Evolutionary conservation across 2,113 vertebrate species (phyloP), one percentile per base, ranked within the genome.

Genomic region (Zapornia atra): DNA sequence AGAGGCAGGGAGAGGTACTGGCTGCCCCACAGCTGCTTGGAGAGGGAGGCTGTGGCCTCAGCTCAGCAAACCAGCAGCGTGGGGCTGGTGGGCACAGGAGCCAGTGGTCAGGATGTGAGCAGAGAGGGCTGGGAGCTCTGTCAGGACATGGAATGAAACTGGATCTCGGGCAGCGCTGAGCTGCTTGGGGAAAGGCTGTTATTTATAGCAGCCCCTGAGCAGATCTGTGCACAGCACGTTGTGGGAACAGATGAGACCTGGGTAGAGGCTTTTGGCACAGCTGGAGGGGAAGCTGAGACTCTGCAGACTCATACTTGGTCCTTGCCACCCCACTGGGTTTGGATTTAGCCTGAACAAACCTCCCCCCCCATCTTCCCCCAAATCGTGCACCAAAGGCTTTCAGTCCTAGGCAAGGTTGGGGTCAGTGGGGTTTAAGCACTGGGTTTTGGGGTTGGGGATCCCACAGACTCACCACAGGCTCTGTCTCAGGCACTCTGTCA

Each of bases 391-490:
- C 15, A 2, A 0, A 51, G 46, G 17, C 51, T 75, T 59, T 65
- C 61, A 21, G 22, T 31, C 18, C 36, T 8, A 19, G 28, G 73
- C 21, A 70, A 75, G 11, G 40, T 34, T 38, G 38, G 15, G 31
- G 22, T 28, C 6, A 90, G 31, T 24, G 21, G 25, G 0, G 11
- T 31, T 53, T 12, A n/a, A 24, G 34, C 1, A 4, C 9, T 33
- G 12, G 34, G 10, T 21, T 50, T 53, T 5, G 13, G 56, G 60
- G 42, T 9, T 63, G 80, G 44, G 57, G 63, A 19, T 4, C 11
- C 18, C 5, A 0, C 33, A 8, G 18, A n/a, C 98, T 98, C 95
- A 98, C 98, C 97, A 86, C 79, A 1, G 97, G 93, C 83, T 98
- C 97, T 0, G 57, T 84, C 13, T 98, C 98, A 1, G 94, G 71